A percentile compares a stretch with the other conserved stretches of the same genome.
Evolutionary conservation across 2,888 invertebrate species (phyloP).

Genomic region (Ypsolopha sequella): DNA sequence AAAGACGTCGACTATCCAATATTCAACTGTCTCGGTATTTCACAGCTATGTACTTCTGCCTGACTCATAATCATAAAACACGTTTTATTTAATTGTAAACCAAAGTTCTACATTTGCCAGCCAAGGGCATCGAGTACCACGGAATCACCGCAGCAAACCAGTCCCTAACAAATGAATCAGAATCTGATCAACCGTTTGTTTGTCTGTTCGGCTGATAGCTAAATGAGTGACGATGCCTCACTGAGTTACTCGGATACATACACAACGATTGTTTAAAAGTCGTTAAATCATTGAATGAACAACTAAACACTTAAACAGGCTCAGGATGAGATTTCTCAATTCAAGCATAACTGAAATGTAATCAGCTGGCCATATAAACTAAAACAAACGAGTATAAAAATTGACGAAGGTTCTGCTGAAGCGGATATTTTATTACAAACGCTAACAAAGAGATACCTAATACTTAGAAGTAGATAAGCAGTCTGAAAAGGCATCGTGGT

Average conservation of each 20-base stretch:
- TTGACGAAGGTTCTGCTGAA: too few relatives aligned
- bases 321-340: not conserved
- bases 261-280: not conserved
- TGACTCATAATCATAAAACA: not conserved
- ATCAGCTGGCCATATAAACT: too few relatives aligned
- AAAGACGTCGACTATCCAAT: too few relatives aligned
- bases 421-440: too few relatives aligned
- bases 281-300: not conserved
- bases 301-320: not conserved
- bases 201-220: slow-evolving; percentile 15
- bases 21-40: too few relatives aligned
- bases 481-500: too few relatives aligned
- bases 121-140: slow-evolving; percentile 32
- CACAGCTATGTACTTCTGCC: not conserved
- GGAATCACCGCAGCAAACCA: slow-evolving; percentile 15
- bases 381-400: too few relatives aligned
- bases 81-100: not conserved
- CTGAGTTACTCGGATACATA: slow-evolving; percentile 9
- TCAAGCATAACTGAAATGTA: too few relatives aligned
- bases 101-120: slow-evolving; percentile 9
- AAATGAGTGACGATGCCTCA: slow-evolving; percentile 16
- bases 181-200: slow-evolving; percentile 21
- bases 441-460: too few relatives aligned
- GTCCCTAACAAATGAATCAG: slow-evolving; percentile 28
- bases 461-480: too few relatives aligned